These are phyloP conservation scores for Chelonus insularis DNA, from an alignment of 1,140 invertebrate species.

Conservation along the genomic window DNA sequence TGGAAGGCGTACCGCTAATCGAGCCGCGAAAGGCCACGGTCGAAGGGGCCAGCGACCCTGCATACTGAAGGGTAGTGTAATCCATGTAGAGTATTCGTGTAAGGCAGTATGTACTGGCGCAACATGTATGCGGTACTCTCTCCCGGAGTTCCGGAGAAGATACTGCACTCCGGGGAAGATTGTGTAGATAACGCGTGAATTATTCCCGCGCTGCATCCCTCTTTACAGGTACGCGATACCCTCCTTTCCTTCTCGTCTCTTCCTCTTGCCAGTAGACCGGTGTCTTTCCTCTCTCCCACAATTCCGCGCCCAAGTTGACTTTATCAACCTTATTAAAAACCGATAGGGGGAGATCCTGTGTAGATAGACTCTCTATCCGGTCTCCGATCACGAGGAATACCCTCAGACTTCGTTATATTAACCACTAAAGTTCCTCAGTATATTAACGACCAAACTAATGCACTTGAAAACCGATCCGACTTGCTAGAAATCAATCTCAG, in stretches of 20 bases:
- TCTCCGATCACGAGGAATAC: slow-evolving; percentile 35
- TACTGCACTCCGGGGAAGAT: slow-evolving; percentile 49
- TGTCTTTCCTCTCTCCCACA: slow-evolving; percentile 17
- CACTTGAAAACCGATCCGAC: not conserved
- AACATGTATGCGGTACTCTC: slow-evolving; percentile 33
- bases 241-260: slow-evolving; percentile 39
- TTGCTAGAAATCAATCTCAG: not conserved
- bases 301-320: slow-evolving; percentile 44
- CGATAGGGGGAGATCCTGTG: slow-evolving; percentile 53
- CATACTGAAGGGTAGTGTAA: slow-evolving; percentile 35
- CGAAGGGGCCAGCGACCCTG: slow-evolving; percentile 31
- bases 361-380: slow-evolving; percentile 50
- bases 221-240: slow-evolving; percentile 47
- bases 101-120: slow-evolving; percentile 27
- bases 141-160: slow-evolving; percentile 45
- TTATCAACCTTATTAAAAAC: slow-evolving; percentile 60
- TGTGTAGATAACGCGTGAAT: slow-evolving; percentile 58
- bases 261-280: not conserved
- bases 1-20: slow-evolving; percentile 29
- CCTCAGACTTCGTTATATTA: slow-evolving; percentile 14
- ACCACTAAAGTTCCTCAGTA: not conserved
- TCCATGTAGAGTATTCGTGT: slow-evolving; percentile 33
- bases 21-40: slow-evolving; percentile 37
- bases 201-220: slow-evolving; percentile 56
- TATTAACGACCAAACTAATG: not conserved